Percentiles rank a stretch among this genome's conserved stretches.
phyloP scores from a whole-genome alignment of 2,797 vertebrate genomes.

The Megalops cyprinoides region DNA sequence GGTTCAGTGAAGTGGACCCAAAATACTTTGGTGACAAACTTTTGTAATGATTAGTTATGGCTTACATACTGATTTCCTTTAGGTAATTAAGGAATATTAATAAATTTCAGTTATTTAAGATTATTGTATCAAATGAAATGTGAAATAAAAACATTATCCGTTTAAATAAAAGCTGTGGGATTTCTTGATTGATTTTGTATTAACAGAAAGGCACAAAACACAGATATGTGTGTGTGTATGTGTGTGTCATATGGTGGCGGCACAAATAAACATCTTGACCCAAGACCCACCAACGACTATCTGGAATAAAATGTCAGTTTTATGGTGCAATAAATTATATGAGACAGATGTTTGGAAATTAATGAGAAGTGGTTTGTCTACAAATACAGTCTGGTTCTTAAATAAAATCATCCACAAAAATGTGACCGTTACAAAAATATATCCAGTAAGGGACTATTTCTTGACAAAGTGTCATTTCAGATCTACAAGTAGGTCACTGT shows the following conservation, averaged over 20 bases:
- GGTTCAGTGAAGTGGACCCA: conserved; percentile 3
- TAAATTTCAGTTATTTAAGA: conserved; percentile 6
- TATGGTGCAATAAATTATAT: neutral
- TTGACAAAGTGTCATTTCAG: neutral
- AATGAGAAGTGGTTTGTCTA: neutral
- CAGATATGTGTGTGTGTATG: neutral
- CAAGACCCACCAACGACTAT: neutral
- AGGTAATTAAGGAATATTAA: conserved; percentile 3
- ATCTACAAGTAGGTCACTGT: neutral
- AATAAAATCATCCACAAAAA: neutral
- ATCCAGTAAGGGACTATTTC: neutral
- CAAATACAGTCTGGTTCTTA: neutral
- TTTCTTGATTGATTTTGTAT: neutral
- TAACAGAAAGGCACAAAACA: neutral
- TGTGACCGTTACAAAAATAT: neutral
- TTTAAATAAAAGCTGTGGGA: neutral
- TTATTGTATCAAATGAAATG: conserved; percentile 18
- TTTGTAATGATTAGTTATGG: neutral
- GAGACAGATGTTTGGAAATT: neutral
- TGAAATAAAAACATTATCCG: conserved; percentile 19
- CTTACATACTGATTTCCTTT: neutral
- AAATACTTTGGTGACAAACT: neutral
- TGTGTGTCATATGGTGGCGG: neutral
- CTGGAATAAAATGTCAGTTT: neutral
- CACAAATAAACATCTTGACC: neutral